Base-by-base conservation (phyloP, 2,888 invertebrate species). In the Cyaniris semiargus region DNA sequence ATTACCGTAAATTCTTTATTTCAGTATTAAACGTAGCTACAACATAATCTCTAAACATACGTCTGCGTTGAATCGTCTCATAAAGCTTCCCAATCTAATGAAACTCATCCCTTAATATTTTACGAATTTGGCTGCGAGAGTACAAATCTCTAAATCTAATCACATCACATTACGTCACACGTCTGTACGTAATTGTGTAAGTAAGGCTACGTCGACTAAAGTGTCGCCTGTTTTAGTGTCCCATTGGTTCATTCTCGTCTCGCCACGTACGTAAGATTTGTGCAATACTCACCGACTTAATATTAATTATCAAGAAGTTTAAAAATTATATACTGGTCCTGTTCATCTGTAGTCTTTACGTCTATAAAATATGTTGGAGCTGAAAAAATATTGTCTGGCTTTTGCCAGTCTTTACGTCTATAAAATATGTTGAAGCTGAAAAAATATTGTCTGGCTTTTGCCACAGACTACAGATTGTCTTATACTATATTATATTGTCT, bases 131-230 rank as follows among this genome's bases (percentile, higher is more conserved):
- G 60, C 27, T 66, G 23, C 23, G 23, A 23, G 60, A 66, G 3
- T 8, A 58, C 60, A 66, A 66, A 66, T 66, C 60, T 66, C 60
- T 66, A 66, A 66, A 66, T 66, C 60, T 27, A 66, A 66, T 66
- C 23, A 27, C 23, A 66, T 15, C 56, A n/a, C 56, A 21, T 58
- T 58, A 58, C 21, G 60, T 66, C 1, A 66, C 13, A 23, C 8
- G 23, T 66, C 7, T 13, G 10, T 66, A 58, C 8, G 10, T 23
- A 58, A 8, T 23, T 60, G 23, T 23, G 4, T 58, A 8, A 27
- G 58, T 58, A 58, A 58, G 58, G 58, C 58, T 21, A 8, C 6
- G 56, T 56, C n/a, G 2, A 58, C 58, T 21, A n/a, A 21, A 58
- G 21, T 58, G 21, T 58, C n/a, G 21, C 0, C 21, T 56, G 5